Evolutionary conservation across 2,888 invertebrate genomes (phyloP), one percentile per base, ranked within the genome.

Genomic region (Panopea generosa): DNA sequence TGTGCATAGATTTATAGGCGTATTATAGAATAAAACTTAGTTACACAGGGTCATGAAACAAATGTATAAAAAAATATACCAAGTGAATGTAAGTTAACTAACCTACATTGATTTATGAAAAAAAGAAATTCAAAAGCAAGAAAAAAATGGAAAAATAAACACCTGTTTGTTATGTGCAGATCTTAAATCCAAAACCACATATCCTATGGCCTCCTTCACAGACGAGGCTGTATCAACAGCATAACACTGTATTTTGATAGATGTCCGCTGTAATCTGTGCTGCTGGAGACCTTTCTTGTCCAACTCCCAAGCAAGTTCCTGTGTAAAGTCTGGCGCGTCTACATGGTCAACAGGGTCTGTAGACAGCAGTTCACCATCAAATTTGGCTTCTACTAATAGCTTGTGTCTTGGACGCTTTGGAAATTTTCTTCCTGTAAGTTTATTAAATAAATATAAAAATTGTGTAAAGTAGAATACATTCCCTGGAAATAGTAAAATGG

Each of bases 251-350:
- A 93, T 87, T 77, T 93, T 93, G 33, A 93, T 91, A 9, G 93
- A 92, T 0, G 92, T 91, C 43, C 93, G 84, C 76, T 93, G 93
- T 50, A 93, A 82, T 18, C 92, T 78, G 77, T 93, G 93, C 61
- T 92, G 92, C 53, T 93, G 92, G 2, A 93, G 84, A 9, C 88
- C 88, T 75, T 92, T 93, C 71, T 91, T 91, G 78, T 93, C 92
- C 50, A 93, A 84, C 73, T 93, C 93, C 93, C 93, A 93, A 3
- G 93, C 93, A 61, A 93, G 84, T 80, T 93, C 93, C 69, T 93
- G 93, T 16, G 92, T 91, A 69, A 93, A 89, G 70, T 92, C 89
- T 26, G 93, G 93, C 18, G 59, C 82, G 65, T 92, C 91, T 4
- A 86, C 77, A 84, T 93, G 93, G 27, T 90, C 88, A 2, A 93